Evolutionary conservation across 2,888 invertebrate species (phyloP).

Genomic region (Archips crataeganus): DNA sequence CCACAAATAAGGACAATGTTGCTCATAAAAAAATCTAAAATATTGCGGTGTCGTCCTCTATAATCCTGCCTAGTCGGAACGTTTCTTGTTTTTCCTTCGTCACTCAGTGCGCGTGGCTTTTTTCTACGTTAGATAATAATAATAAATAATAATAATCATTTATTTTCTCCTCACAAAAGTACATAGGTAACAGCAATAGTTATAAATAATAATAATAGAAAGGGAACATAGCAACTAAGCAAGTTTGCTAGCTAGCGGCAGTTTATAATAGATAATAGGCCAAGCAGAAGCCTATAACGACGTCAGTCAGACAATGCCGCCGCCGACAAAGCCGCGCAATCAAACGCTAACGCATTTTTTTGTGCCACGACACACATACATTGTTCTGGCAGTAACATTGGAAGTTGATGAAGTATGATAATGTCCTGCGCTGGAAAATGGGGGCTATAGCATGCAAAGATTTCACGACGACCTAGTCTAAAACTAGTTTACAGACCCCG

Average conservation of each 20-base stretch:
- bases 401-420: constrained; percentile 8
- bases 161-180: no score
- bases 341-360: constrained; percentile 20
- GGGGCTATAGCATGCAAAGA: neutral
- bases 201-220: no score
- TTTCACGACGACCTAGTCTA: neutral
- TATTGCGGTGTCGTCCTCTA: neutral
- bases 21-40: neutral
- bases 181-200: no score
- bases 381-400: constrained; percentile 17
- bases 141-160: no score
- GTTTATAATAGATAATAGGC: constrained; percentile 22
- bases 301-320: constrained; percentile 17
- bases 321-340: constrained; percentile 6
- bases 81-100: neutral
- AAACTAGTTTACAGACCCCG: no score
- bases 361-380: constrained; percentile 23
- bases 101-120: neutral
- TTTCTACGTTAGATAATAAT: neutral
- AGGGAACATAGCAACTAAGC: neutral
- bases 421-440: neutral
- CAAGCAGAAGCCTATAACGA: constrained; percentile 22
- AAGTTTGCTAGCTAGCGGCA: neutral
- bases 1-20: neutral
- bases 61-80: neutral